phyloP scores from a whole-genome alignment of 64 coral and sea anemone genomes.

The Anthopleura sola region DNA sequence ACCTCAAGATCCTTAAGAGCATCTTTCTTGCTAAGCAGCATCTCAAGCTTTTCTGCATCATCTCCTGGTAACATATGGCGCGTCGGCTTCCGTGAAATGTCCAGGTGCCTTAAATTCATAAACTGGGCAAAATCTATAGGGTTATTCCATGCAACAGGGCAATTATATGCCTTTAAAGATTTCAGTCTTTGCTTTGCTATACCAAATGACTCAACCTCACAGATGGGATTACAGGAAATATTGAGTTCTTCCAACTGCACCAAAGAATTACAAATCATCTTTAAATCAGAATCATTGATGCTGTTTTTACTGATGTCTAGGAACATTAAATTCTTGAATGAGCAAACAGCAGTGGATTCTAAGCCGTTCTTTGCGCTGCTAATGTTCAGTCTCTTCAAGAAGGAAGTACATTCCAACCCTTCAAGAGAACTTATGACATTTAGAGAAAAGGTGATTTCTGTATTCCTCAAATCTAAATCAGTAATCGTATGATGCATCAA shows the following conservation, averaged over 20 bases:
- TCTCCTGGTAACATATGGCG: slow-evolving; percentile 28
- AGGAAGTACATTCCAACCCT: slow-evolving; percentile 29
- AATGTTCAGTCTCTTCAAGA: slow-evolving; percentile 55
- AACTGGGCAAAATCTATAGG: slow-evolving; percentile 65
- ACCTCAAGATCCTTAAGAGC: slow-evolving; percentile 34
- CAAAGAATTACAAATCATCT: slow-evolving; percentile 34
- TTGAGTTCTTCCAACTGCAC: slow-evolving; percentile 56
- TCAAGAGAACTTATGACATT: slow-evolving; percentile 32
- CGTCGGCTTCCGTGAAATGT: slow-evolving; percentile 70
- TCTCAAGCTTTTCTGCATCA: slow-evolving; percentile 59
- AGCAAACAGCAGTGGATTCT: slow-evolving; percentile 34
- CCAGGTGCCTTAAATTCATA: slow-evolving; percentile 42
- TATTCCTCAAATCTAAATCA: slow-evolving; percentile 51
- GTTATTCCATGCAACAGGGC: slow-evolving; percentile 60
- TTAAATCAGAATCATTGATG: slow-evolving; percentile 41
- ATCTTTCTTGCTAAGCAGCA: slow-evolving; percentile 19
- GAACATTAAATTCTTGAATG: slow-evolving; percentile 47
- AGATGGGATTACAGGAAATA: slow-evolving; percentile 58
- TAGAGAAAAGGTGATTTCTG: slow-evolving; percentile 43
- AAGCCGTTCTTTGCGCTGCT: slow-evolving; percentile 32
- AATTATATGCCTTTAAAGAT: slow-evolving; percentile 62
- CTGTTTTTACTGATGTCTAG: slow-evolving; percentile 63
- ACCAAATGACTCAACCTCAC: slow-evolving; percentile 59
- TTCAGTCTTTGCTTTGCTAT: slow-evolving; percentile 46
- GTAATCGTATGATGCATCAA: slow-evolving; percentile 50